phyloP scores from a whole-genome alignment of 2,113 vertebrate genomes.

The Azemiops feae region DNA sequence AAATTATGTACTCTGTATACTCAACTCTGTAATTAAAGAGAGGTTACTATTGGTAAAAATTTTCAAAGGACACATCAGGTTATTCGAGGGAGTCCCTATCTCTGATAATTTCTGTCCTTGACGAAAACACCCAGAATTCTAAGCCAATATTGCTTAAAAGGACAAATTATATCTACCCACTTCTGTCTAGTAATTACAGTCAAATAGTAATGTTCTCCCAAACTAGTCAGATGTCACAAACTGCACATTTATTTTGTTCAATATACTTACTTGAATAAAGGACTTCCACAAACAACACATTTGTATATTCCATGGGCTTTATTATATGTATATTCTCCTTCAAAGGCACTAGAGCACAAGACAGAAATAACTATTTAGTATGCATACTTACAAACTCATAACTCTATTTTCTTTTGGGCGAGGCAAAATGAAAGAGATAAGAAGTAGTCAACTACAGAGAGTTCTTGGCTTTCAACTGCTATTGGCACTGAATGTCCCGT shows the following conservation, averaged over 20 bases:
- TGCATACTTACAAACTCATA: neutral
- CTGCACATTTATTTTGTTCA: slow-evolving; percentile 34
- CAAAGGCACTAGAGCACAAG: slow-evolving; percentile 82
- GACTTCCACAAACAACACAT: slow-evolving; percentile 88
- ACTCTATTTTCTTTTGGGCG: neutral
- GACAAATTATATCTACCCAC: neutral
- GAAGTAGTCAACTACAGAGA: neutral
- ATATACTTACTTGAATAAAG: slow-evolving; percentile 86
- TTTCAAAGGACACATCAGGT: neutral
- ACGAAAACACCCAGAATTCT: neutral
- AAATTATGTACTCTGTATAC: neutral
- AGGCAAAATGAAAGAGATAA: slow-evolving; percentile 18
- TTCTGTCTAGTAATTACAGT: neutral
- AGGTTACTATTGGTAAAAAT: neutral
- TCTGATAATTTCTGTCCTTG: neutral
- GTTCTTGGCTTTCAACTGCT: neutral
- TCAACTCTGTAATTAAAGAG: neutral
- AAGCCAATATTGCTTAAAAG: neutral
- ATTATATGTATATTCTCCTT: slow-evolving; percentile 83
- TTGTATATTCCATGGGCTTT: slow-evolving; percentile 88
- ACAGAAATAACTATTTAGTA: slow-evolving; percentile 37
- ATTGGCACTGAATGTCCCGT: neutral
- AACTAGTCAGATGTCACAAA: neutral
- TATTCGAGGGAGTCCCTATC: neutral
- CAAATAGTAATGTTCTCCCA: neutral